Evolutionary conservation across 2,113 vertebrate genomes (phyloP), one percentile per base, ranked within the genome.

Genomic region (Gadus chalcogrammus): DNA sequence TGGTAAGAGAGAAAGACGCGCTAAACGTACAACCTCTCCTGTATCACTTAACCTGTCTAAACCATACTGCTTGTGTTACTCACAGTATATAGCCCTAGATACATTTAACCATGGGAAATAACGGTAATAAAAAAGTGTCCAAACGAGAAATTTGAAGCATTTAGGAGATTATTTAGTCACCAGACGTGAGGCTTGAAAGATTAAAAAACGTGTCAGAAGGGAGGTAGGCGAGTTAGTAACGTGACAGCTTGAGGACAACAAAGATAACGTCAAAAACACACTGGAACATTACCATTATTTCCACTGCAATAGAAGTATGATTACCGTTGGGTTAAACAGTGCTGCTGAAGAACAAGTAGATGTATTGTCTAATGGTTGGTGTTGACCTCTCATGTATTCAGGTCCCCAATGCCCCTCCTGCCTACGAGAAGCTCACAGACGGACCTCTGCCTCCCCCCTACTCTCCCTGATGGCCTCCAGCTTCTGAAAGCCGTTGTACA

Each of bases 351-450:
- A 48, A 48, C 42, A 48, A 9, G 42, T 13, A 13, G 42, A 11
- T 48, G 9, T 13, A 48, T 48, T 48, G 42, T 48, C 42, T 48
- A 13, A 13, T 48, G 42, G 42, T 48, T 48, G 9, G 11, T 48
- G 42, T 13, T 48, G 42, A 2, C 9, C 42, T 48, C 42, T 2
- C 12, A 13, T 48, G 42, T 48, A 2, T 17, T 16, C 62, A 98
- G 97, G 80, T 94, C 74, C 93, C 97, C 2, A 94, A 94, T 64
- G 96, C 95, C 69, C 96, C 95, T 56, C 96, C 96, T 70, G 92
- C 95, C 68, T 99, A 98, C 69, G 95, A 97, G 64, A 97, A 96
- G 91, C 83, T 96, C 68, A 85, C 90, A 61, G 72, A 86, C 38
- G 92, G 92, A 12, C 89, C 80, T 1, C 84, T 88, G 68, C 95